Evolutionary conservation across 1,140 invertebrate species (phyloP), one percentile per base, ranked within the genome.

Genomic region (Drosophila grimshawi): DNA sequence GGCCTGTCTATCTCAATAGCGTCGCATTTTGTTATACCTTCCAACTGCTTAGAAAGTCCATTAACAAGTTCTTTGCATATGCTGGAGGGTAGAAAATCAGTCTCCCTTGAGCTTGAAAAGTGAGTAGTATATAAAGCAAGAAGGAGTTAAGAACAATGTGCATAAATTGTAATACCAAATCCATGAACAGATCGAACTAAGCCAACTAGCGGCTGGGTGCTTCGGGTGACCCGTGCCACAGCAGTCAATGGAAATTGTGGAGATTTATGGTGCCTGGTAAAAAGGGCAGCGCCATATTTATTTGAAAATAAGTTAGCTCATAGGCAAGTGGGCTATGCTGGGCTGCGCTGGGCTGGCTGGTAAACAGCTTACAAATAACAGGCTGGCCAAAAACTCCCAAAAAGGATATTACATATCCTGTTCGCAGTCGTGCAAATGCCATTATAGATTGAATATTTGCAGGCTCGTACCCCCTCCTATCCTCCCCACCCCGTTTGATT

Each of bases 341-440:
- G 19, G 19, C 19, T 19, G 19, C 19, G 19, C 19, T 19, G 19
- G 19, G 19, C 51, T 41, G 60, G 55, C 33, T 65, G 39, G 37
- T 39, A 69, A 53, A 45, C 29, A 48, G 52, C 70, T 65, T 66
- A 66, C 72, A 70, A 72, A 76, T 66, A 49, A 61, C 66, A 48
- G 52, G 51, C 27, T 37, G 8, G 69, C 27, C 57, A 66, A 80
- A 69, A 86, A 69, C 56, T 79, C 61, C 71, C 65, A 80, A 76
- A 71, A 88, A 83, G 83, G 83, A 86, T 86, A 86, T 86, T 88
- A 86, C 83, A 86, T 86, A 86, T 86, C 83, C 83, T 86, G 83
- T 86, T 86, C 59, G 76, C 71, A 77, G 83, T 88, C 76, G 79
- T 88, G 83, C 88, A 86, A 86, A 88, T 77, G 83, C 76, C 76